A percentile compares a stretch with the other conserved stretches of the same genome.
Evolutionary conservation across 2,113 vertebrate species (phyloP).

Genomic region (Gasterosteus nipponicus): DNA sequence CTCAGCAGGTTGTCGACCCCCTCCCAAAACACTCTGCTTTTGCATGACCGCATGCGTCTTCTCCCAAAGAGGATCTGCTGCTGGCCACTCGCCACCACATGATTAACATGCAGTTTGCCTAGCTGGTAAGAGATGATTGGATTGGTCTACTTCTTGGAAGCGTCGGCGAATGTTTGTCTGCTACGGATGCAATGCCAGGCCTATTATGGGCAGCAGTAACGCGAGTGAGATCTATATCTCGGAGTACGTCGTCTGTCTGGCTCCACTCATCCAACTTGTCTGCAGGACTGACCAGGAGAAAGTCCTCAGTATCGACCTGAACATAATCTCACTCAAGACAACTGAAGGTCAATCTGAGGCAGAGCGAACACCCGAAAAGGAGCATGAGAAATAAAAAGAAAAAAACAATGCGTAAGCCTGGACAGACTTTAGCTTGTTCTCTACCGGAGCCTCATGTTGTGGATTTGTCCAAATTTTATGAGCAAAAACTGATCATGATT

Average conservation of each 20-base stretch:
- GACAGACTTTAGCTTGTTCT: slow-evolving; percentile 12
- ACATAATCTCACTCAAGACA: slow-evolving; percentile 25
- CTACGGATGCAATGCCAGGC: slow-evolving; percentile 56
- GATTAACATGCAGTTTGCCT: slow-evolving; percentile 41
- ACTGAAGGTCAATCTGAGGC: slow-evolving; percentile 62
- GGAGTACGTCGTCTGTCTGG: slow-evolving; percentile 63
- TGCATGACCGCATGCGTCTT: slow-evolving; percentile 22
- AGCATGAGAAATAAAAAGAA: neutral
- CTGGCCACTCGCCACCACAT: slow-evolving; percentile 16
- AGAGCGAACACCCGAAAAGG: slow-evolving; percentile 31
- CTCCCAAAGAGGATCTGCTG: neutral
- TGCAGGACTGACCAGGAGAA: slow-evolving; percentile 54
- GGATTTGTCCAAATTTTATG: neutral
- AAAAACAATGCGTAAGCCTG: neutral
- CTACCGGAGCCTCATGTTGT: slow-evolving; percentile 10
- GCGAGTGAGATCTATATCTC: slow-evolving; percentile 71
- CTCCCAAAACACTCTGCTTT: neutral
- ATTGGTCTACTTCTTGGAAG: slow-evolving; percentile 48
- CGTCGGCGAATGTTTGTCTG: slow-evolving; percentile 49
- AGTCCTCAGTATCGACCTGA: slow-evolving; percentile 65
- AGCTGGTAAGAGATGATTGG: slow-evolving; percentile 50
- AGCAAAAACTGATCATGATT: neutral
- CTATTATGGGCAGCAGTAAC: slow-evolving; percentile 71
- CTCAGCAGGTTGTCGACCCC: neutral
- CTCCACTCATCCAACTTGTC: slow-evolving; percentile 59